A percentile compares a stretch with the other conserved stretches of the same genome.
Evolutionary conservation across 2,113 vertebrate genomes (phyloP).

Genomic region (Sorex fumeus): DNA sequence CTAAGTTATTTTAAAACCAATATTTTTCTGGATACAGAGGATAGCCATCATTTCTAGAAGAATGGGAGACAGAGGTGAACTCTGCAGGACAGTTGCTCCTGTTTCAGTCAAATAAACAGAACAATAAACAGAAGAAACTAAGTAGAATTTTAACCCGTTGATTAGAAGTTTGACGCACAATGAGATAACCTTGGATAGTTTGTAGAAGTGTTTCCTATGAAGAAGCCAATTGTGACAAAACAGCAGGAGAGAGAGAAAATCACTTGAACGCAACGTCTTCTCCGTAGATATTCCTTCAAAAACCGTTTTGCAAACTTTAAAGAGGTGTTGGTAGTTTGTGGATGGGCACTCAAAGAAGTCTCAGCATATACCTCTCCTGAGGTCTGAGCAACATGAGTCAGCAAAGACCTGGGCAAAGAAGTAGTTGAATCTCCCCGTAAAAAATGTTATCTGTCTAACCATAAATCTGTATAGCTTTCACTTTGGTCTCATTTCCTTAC

Average conservation of each 20-base stretch:
- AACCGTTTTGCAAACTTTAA: conserved; percentile 10
- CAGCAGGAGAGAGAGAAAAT: conserved; percentile 12
- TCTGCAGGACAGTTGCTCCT: neutral
- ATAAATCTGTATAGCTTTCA: neutral
- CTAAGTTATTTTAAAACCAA: neutral
- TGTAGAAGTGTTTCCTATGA: neutral
- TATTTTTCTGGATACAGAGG: neutral
- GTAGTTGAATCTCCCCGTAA: neutral
- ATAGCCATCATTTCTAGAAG: neutral
- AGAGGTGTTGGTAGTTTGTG: conserved; percentile 42
- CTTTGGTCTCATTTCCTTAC: conserved; percentile 39
- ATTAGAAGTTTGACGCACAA: neutral
- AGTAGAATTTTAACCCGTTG: neutral
- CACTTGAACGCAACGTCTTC: neutral
- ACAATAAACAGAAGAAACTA: neutral
- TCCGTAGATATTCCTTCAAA: neutral
- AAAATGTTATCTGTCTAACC: neutral
- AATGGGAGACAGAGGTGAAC: neutral
- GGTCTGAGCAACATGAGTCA: neutral
- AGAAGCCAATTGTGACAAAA: neutral
- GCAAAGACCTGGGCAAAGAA: neutral
- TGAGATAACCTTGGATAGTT: neutral
- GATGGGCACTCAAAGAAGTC: neutral
- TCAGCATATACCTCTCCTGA: neutral
- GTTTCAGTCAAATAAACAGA: neutral